Evolutionary conservation across 2,113 vertebrate genomes (phyloP).

Genomic region (Polypterus senegalus): DNA sequence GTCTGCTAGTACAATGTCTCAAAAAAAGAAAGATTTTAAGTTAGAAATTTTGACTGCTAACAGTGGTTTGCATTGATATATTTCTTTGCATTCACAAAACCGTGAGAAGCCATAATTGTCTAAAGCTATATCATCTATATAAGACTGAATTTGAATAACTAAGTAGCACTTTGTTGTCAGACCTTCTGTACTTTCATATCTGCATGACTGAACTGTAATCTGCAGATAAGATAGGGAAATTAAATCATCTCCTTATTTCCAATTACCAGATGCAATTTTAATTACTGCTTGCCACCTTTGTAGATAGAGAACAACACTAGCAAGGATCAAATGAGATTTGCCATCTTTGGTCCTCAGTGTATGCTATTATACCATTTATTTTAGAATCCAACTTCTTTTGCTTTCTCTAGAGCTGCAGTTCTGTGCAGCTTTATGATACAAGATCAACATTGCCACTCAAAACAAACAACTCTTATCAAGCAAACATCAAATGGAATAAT

Average conservation of each 20-base stretch:
- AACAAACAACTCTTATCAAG: not conserved
- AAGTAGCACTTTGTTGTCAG: too few species aligned
- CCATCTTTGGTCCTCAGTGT: not conserved
- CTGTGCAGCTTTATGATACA: not conserved
- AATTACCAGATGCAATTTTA: not conserved
- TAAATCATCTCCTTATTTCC: not conserved
- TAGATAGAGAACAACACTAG: not conserved
- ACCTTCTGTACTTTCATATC: too few species aligned
- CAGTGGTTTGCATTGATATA: too few species aligned
- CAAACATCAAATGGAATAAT: slow-evolving; percentile 18
- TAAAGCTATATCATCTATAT: too few species aligned
- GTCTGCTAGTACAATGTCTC: too few species aligned
- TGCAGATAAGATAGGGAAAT: too few species aligned
- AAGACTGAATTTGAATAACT: too few species aligned
- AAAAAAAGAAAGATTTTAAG: too few species aligned
- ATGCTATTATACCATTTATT: not conserved
- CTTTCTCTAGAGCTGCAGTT: not conserved
- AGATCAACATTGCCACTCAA: not conserved
- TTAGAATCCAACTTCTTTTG: not conserved
- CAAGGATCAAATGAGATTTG: not conserved
- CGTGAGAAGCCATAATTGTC: too few species aligned
- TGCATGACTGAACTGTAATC: too few species aligned
- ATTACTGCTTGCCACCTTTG: not conserved
- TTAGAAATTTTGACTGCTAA: too few species aligned
- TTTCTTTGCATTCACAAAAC: too few species aligned